Evolutionary conservation across 2,113 vertebrate species (phyloP), one percentile per base, ranked within the genome.

Genomic region (Xiphophorus maculatus): DNA sequence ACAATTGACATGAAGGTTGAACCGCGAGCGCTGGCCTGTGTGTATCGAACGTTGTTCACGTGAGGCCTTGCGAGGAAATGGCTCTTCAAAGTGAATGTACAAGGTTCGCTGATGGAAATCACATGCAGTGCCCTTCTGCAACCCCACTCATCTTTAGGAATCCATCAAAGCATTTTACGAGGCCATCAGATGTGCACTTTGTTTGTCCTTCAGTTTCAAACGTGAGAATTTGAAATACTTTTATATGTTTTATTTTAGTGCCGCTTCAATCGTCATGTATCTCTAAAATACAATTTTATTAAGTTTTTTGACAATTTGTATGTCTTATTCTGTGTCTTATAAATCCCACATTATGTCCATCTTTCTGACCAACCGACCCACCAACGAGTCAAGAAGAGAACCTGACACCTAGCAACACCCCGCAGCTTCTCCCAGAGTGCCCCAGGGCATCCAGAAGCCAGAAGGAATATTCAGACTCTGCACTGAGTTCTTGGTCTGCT

Each of bases 51-150:
- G 3, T 75, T 25, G 69, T 73, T 33, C 77, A 42, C 70, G 68
- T 40, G 37, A 77, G 75, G 71, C 82, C 82, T 87, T 85, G 77
- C 37, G 48, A 64, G 58, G 7, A 81, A 85, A 81, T 81, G 60
- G 72, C 63, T 73, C 65, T 74, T 48, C 2, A 44, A 2, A 40
- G 28, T 44, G 71, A 63, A 74, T 30, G 27, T 22, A 2, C 68
- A 71, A 83, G 80, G 71, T 73, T 51, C 32, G 8, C 17, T 12
- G n/a, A 10, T 14, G 22, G 25, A 75, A 27, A 19, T 12, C 6
- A 64, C 60, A 73, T 13, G 32, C 35, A 58, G 44, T 5, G 17
- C 17, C 44, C 44, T 48, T 19, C 5, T 5, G 4, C 14, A 48
- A 48, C 17, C 15, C 44, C 44, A 44, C 14, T 10, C 8, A 61